Evolutionary conservation across 2,797 vertebrate genomes (phyloP).

Genomic region (Allobates femoralis): DNA sequence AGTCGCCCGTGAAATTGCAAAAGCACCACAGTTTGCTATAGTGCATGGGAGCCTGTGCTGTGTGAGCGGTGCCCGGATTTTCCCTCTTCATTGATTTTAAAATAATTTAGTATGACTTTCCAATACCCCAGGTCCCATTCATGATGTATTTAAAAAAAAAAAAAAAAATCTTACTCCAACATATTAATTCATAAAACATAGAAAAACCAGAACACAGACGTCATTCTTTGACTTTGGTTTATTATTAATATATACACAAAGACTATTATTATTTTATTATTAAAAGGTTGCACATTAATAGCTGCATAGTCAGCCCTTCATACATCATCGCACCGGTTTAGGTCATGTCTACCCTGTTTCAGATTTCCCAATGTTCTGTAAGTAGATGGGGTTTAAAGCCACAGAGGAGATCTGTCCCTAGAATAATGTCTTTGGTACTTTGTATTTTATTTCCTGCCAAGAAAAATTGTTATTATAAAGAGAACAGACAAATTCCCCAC

Average conservation of each 20-base stretch:
- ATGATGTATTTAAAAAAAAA: background rate
- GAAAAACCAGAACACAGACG: background rate
- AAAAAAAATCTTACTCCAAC: background rate
- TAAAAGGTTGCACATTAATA: conserved; percentile 41
- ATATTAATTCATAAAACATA: background rate
- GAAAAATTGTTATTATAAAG: conserved; percentile 39
- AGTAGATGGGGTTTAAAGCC: conserved; percentile 22
- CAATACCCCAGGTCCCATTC: background rate
- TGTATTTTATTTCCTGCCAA: conserved; percentile 33
- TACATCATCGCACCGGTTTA: conserved; percentile 20
- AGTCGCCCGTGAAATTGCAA: no score
- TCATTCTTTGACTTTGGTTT: conserved; percentile 27
- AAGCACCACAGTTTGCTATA: no score
- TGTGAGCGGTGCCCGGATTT: no score
- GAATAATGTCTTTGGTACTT: conserved; percentile 52
- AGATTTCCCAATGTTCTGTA: conserved; percentile 11
- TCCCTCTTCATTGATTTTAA: no score
- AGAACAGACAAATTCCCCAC: conserved; percentile 38
- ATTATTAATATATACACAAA: conserved; percentile 49
- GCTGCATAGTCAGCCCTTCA: conserved; percentile 52
- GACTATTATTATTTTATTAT: conserved; percentile 24
- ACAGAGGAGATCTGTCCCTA: conserved; percentile 28
- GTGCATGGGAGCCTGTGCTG: no score
- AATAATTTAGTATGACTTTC: background rate
- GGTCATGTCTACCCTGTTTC: conserved; percentile 30